A percentile compares a stretch with the other conserved stretches of the same genome.
Evolutionary conservation across 1,140 invertebrate species (phyloP).

Genomic region (Trichoplusia ni): DNA sequence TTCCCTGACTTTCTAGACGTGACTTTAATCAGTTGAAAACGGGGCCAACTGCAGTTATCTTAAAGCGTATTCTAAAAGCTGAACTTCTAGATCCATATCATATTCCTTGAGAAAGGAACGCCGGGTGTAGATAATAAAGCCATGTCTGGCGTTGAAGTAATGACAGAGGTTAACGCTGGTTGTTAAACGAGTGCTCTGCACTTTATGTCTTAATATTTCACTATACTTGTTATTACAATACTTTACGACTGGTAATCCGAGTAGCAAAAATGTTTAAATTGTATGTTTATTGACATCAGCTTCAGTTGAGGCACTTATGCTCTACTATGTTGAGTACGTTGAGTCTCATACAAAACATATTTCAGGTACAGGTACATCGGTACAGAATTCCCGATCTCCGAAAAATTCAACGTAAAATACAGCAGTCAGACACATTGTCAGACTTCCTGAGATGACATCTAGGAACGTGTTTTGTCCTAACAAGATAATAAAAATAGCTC

Average conservation of each 20-base stretch:
- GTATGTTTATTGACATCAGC: background rate
- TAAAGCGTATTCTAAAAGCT: constrained; percentile 20
- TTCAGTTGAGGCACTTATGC: no score
- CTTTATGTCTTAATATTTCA: constrained; percentile 31
- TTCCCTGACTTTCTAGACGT: constrained; percentile 7
- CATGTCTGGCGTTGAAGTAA: constrained; percentile 27
- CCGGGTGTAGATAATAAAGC: constrained; percentile 17
- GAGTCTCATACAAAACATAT: no score
- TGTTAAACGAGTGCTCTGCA: constrained; percentile 19
- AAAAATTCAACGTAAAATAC: no score
- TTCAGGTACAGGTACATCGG: no score
- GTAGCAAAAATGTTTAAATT: background rate
- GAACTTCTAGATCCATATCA: constrained; percentile 16
- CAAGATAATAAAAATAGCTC: no score
- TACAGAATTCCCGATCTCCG: no score
- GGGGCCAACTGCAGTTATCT: constrained; percentile 23
- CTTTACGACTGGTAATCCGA: no score
- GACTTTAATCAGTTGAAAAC: constrained; percentile 24
- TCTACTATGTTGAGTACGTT: no score
- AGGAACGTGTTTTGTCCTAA: no score
- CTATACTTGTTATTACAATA: constrained; percentile 20
- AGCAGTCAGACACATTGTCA: no score
- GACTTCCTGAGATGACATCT: no score
- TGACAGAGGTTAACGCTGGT: constrained; percentile 29
- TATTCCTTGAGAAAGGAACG: constrained; percentile 9